phyloP scores from a whole-genome alignment of 2,888 invertebrate species.

The Xestobium rufovillosum region DNA sequence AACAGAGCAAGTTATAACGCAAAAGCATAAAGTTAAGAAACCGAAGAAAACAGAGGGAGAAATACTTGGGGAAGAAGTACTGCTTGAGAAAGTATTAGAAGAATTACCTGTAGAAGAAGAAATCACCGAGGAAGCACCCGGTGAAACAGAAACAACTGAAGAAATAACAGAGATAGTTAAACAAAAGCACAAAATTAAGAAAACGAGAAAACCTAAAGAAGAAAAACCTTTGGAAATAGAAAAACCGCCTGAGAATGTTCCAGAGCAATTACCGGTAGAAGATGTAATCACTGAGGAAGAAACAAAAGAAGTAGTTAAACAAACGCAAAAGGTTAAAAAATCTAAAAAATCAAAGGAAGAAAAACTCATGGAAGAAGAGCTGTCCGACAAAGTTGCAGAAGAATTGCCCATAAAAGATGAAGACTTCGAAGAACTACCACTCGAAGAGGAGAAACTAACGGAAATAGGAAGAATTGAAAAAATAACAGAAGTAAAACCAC shows the following conservation, averaged over 20 bases:
- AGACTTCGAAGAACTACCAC: slow-evolving; percentile 20
- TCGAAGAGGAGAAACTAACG: slow-evolving; percentile 19
- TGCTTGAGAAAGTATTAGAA: slow-evolving; percentile 14
- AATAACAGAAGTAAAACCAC: slow-evolving; percentile 24
- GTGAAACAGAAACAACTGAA: slow-evolving; percentile 26
- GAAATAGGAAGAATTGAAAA: slow-evolving; percentile 24
- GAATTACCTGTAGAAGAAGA: slow-evolving; percentile 23
- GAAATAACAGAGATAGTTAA: slow-evolving; percentile 31
- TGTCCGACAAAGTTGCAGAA: slow-evolving; percentile 40
- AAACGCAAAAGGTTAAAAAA: slow-evolving; percentile 38
- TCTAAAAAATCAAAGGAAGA: slow-evolving; percentile 30
- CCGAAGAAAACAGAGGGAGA: not conserved
- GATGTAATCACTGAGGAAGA: slow-evolving; percentile 30
- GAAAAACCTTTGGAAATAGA: not conserved
- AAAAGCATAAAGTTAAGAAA: slow-evolving; percentile 34
- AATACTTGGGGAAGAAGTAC: slow-evolving; percentile 20
- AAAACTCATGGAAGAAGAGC: slow-evolving; percentile 29
- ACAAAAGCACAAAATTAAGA: slow-evolving; percentile 22
- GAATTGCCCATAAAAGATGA: slow-evolving; percentile 12
- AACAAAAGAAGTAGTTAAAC: slow-evolving; percentile 10
- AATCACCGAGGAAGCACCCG: slow-evolving; percentile 20
- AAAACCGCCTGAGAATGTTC: slow-evolving; percentile 22
- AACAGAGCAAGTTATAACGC: slow-evolving; percentile 24
- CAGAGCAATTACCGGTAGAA: slow-evolving; percentile 33
- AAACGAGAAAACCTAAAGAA: not conserved